A percentile compares a stretch with the other conserved stretches of the same genome.
Conservation (phyloP, 2,888 invertebrate species). For the Odontothrips loti region DNA sequence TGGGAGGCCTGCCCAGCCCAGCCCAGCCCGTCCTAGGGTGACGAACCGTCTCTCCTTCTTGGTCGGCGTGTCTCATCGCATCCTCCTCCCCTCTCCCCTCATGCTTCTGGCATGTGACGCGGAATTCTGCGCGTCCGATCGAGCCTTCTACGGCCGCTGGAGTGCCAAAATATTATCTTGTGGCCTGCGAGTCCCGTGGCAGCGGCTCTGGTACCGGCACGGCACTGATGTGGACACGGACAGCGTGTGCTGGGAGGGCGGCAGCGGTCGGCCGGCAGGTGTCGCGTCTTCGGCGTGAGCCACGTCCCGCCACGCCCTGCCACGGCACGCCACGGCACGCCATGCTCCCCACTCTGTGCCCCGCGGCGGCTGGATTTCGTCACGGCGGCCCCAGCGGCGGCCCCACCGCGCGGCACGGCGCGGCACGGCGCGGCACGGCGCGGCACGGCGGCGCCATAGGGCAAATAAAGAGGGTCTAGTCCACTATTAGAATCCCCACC, state of each 20-base stretch:
- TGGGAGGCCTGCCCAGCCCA: no score
- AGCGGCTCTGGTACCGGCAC: not conserved
- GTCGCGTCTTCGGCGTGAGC: not conserved
- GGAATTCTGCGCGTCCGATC: no score
- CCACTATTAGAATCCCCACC: not conserved
- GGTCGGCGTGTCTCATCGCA: no score
- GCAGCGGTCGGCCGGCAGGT: not conserved
- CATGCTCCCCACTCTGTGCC: no score
- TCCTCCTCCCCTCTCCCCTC: no score
- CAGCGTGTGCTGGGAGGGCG: not conserved
- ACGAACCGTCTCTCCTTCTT: no score
- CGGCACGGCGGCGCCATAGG: not conserved
- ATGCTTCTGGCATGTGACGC: no score
- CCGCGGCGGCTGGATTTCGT: no score
- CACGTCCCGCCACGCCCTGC: not conserved
- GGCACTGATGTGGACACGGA: not conserved
- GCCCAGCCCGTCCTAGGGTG: no score
- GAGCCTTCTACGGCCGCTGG: not conserved
- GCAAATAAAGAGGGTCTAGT: not conserved
- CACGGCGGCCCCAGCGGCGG: no score
- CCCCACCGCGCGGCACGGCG: not conserved
- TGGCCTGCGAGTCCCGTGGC: not conserved
- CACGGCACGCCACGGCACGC: not conserved
- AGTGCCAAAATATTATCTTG: not conserved
- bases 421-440: not conserved